Percentiles rank a stretch among this genome's conserved stretches.
Conservation (phyloP, 2,888 invertebrate genomes). For the Argyresthia goedartella region DNA sequence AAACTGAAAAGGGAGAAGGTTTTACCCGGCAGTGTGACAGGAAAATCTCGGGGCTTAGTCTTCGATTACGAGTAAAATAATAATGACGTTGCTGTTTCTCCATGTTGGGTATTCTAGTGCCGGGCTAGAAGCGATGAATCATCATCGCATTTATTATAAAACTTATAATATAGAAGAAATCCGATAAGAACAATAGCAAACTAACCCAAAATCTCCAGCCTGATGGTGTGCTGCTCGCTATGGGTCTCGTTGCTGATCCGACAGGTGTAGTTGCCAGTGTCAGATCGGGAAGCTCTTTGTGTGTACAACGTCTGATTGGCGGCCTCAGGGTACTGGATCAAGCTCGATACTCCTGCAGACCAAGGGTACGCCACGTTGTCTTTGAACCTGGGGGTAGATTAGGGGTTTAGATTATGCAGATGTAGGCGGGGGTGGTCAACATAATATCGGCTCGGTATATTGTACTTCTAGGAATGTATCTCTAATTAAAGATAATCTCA, state of each 20-base stretch:
- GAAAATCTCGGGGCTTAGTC: too few relatives aligned
- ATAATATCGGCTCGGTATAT: neutral
- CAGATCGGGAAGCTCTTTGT: conserved; percentile 71
- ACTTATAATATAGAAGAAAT: too few relatives aligned
- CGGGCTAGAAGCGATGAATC: too few relatives aligned
- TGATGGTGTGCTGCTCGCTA: conserved; percentile 73
- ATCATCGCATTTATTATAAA: too few relatives aligned
- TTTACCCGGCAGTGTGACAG: too few relatives aligned
- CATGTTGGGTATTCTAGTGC: too few relatives aligned
- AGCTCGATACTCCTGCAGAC: conserved; percentile 77
- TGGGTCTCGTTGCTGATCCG: conserved; percentile 79
- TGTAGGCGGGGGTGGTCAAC: too few relatives aligned
- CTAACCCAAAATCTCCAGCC: conserved; percentile 77
- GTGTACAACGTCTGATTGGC: conserved; percentile 85
- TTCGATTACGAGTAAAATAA: too few relatives aligned
- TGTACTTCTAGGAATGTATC: neutral
- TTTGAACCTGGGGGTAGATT: conserved; percentile 73
- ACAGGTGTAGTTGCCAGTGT: conserved; percentile 82
- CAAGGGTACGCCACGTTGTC: conserved; percentile 82
- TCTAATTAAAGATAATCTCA: too few relatives aligned
- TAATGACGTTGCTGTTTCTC: too few relatives aligned
- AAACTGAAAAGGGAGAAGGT: too few relatives aligned
- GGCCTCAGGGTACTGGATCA: conserved; percentile 82
- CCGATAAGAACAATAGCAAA: neutral
- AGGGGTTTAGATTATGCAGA: neutral